Percentiles rank a stretch among this genome's conserved stretches.
These are phyloP conservation scores for Ophion ellenae DNA, from an alignment of 2,888 invertebrate genomes.

Conservation along the genomic window DNA sequence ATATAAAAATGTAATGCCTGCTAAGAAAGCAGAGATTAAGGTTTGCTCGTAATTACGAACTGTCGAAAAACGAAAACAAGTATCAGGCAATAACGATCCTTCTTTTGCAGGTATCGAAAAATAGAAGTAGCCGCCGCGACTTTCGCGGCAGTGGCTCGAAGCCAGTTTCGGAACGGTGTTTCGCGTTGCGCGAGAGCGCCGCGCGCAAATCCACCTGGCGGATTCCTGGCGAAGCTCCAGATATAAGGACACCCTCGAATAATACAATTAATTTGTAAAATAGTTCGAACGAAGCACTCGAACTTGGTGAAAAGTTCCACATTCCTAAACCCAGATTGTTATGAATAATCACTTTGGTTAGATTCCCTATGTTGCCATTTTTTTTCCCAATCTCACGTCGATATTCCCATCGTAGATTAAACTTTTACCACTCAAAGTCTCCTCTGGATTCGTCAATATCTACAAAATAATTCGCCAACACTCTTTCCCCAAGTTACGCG, in stretches of 20 bases:
- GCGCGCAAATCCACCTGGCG: neutral
- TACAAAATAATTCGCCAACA: neutral
- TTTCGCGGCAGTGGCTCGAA: neutral
- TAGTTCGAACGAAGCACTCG: no score
- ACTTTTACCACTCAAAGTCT: neutral
- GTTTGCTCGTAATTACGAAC: no score
- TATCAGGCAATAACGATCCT: no score
- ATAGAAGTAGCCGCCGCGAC: neutral
- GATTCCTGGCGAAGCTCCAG: neutral
- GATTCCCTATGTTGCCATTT: no score
- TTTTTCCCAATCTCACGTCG: neutral
- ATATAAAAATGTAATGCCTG: no score
- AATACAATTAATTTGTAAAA: no score
- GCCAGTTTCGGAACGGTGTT: neutral
- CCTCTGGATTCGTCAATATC: neutral
- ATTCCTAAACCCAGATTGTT: no score
- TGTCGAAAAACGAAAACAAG: neutral
- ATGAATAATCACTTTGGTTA: no score
- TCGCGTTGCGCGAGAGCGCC: neutral
- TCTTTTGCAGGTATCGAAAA: no score
- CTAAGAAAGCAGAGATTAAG: no score
- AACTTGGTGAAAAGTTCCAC: no score
- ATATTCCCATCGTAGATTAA: neutral
- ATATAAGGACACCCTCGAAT: neutral
- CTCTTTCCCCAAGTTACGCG: neutral